Conservation (phyloP, 2,113 vertebrate genomes). For the Sapajus apella region DNA sequence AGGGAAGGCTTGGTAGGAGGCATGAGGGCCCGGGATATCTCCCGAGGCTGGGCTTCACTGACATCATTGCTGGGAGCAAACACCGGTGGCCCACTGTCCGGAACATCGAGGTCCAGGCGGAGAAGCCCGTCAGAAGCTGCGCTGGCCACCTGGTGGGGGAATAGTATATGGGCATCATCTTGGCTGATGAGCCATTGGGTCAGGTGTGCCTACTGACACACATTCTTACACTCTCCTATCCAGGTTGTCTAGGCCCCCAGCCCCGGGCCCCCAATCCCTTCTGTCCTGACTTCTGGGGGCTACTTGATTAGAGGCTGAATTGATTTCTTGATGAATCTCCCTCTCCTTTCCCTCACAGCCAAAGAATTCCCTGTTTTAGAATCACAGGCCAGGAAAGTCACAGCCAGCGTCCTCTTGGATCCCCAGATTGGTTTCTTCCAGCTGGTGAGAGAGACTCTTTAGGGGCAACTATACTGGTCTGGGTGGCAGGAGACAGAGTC, state of each 20-base stretch:
- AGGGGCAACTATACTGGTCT: neutral
- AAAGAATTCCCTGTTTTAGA: neutral
- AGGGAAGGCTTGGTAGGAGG: constrained; percentile 81
- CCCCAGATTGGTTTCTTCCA: neutral
- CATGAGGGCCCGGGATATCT: constrained; percentile 78
- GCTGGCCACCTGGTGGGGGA: constrained; percentile 87
- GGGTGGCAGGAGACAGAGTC: neutral
- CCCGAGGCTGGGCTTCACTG: constrained; percentile 73
- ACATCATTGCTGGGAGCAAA: constrained; percentile 71
- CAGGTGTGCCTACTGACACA: neutral
- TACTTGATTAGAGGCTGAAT: neutral
- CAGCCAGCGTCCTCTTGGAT: neutral
- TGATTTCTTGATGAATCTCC: neutral
- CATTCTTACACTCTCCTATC: neutral
- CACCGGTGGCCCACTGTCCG: constrained; percentile 81
- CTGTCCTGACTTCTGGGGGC: neutral
- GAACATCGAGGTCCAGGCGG: constrained; percentile 90
- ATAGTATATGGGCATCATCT: neutral
- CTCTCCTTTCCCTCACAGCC: neutral
- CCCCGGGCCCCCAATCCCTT: neutral
- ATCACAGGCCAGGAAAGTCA: neutral
- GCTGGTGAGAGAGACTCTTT: neutral
- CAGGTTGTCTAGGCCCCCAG: neutral
- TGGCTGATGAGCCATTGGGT: neutral
- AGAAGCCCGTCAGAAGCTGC: constrained; percentile 90